phyloP scores from a whole-genome alignment of 2,888 invertebrate genomes.

The Vanessa cardui region DNA sequence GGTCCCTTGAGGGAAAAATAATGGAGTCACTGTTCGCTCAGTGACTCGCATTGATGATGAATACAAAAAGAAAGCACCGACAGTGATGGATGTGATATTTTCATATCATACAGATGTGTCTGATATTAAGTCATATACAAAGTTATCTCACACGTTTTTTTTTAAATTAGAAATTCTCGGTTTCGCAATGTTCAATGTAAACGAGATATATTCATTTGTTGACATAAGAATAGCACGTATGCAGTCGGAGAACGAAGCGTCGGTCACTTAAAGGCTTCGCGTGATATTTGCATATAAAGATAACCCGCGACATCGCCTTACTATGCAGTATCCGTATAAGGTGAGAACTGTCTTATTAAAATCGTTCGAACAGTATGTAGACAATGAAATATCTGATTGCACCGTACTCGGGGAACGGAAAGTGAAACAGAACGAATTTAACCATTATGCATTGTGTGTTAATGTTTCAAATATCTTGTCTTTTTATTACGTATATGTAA shows the following conservation, averaged over 20 bases:
- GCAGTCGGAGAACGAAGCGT: slow-evolving; percentile 7
- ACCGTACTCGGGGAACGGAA: slow-evolving; percentile 18
- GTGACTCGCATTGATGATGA: slow-evolving; percentile 28
- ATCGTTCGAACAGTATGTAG: slow-evolving; percentile 24
- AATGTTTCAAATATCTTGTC: slow-evolving; percentile 25
- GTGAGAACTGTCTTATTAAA: slow-evolving; percentile 33
- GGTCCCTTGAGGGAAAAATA: slow-evolving; percentile 35
- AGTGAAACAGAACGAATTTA: slow-evolving; percentile 31
- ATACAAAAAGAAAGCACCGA: slow-evolving; percentile 36
- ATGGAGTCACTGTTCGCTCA: slow-evolving; percentile 34
- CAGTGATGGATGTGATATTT: slow-evolving; percentile 37
- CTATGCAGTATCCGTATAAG: slow-evolving; percentile 30
- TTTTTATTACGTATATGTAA: slow-evolving; percentile 25
- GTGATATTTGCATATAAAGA: slow-evolving; percentile 34
- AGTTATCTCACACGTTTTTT: slow-evolving; percentile 7
- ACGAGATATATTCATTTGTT: background rate
- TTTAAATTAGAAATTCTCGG: background rate
- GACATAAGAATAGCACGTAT: slow-evolving; percentile 11
- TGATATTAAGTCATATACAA: slow-evolving; percentile 8
- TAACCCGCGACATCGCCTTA: slow-evolving; percentile 24
- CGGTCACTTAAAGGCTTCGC: slow-evolving; percentile 17
- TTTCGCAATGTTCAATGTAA: background rate
- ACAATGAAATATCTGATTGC: slow-evolving; percentile 25
- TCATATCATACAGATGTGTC: slow-evolving; percentile 18
- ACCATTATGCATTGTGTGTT: slow-evolving; percentile 37